Evolutionary conservation across 2,113 vertebrate species (phyloP).

Genomic region (Lophotis ruficrista): DNA sequence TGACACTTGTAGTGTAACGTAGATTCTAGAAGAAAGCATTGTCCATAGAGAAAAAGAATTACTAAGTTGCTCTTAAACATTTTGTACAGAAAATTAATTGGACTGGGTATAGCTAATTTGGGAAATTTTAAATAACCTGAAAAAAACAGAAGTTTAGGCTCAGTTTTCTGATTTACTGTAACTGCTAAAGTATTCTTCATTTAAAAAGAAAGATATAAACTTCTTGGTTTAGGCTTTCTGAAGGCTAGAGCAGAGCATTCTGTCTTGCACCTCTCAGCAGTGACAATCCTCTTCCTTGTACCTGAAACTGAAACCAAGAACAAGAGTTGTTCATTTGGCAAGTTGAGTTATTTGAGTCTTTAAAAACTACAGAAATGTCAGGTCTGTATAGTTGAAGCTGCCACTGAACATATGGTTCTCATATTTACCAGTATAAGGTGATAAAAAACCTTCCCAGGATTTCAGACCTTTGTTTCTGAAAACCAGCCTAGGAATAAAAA

Average conservation of each 20-base stretch:
- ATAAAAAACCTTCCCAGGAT: slow-evolving; percentile 12
- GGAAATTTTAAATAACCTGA: not conserved
- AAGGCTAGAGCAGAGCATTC: not conserved
- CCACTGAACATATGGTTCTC: not conserved
- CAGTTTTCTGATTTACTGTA: not conserved
- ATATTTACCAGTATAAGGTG: not conserved
- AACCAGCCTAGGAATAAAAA: not conserved
- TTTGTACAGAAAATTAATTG: not conserved
- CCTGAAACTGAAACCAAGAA: not conserved
- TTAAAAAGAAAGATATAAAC: not conserved
- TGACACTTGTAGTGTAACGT: not conserved
- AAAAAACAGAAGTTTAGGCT: not conserved
- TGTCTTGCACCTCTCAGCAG: not conserved
- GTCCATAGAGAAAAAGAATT: not conserved
- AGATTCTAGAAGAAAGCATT: not conserved
- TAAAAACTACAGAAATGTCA: not conserved
- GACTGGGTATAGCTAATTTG: not conserved
- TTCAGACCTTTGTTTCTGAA: slow-evolving; percentile 14
- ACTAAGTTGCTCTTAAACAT: not conserved
- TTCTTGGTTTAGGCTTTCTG: not conserved
- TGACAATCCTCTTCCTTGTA: not conserved
- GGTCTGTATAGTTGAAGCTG: not conserved
- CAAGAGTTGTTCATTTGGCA: not conserved
- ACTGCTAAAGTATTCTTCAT: not conserved
- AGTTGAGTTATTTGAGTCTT: not conserved